Evolutionary conservation across 2,797 vertebrate genomes (phyloP).

Genomic region (Xenopus petersii): DNA sequence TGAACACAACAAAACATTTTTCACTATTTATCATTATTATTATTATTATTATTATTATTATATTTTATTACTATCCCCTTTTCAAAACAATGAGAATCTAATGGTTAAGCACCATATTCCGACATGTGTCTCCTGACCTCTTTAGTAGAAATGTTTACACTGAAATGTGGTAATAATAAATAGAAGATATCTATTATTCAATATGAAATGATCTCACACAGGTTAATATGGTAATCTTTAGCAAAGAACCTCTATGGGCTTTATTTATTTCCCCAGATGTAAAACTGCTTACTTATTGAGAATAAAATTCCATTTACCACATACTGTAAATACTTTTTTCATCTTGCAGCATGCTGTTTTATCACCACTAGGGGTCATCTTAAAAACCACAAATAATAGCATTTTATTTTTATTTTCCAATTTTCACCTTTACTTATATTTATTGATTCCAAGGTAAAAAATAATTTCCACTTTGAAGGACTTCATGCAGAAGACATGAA

Average conservation of each 20-base stretch:
- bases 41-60: too few relatives aligned
- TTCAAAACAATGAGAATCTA: too few relatives aligned
- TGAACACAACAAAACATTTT: too few relatives aligned
- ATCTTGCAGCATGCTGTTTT: background rate
- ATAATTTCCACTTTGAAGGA: conserved; percentile 70
- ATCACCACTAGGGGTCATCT: conserved; percentile 1
- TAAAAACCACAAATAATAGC: background rate
- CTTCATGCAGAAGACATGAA: conserved; percentile 71
- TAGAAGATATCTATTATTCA: conserved; percentile 13
- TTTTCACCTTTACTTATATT: too few relatives aligned
- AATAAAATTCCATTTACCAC: conserved; percentile 13
- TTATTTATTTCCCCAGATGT: conserved; percentile 21
- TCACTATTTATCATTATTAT: too few relatives aligned
- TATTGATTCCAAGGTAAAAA: conserved; percentile 70
- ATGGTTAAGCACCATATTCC: too few relatives aligned
- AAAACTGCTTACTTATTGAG: conserved; percentile 15
- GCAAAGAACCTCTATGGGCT: conserved; percentile 20
- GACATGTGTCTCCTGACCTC: too few relatives aligned
- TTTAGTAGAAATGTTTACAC: too few relatives aligned
- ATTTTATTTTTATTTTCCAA: too few relatives aligned
- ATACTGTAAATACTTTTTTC: conserved; percentile 6
- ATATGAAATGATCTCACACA: conserved; percentile 19
- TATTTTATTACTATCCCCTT: too few relatives aligned
- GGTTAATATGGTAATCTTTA: conserved; percentile 19
- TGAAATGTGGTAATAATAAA: too few relatives aligned